Conservation (phyloP, 2,888 invertebrate species). For the Heliconius ethilla region DNA sequence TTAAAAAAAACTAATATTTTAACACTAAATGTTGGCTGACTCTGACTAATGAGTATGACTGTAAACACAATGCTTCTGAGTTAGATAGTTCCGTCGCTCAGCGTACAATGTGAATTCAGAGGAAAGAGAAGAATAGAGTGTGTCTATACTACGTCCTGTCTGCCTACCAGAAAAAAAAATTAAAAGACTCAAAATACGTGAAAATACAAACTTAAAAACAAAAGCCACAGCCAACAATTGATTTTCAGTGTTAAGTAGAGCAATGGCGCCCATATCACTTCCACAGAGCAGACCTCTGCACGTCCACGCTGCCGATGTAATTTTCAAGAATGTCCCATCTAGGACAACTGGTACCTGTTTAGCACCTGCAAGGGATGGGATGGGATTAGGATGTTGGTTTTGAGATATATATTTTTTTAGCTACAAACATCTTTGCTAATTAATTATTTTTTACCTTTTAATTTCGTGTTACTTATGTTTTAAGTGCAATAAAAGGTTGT, state of each 20-base stretch:
- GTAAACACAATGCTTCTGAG: too few species aligned
- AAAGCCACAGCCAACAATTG: conserved; percentile 55
- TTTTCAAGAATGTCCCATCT: conserved; percentile 60
- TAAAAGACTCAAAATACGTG: background rate
- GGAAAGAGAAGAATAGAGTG: too few species aligned
- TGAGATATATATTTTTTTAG: background rate
- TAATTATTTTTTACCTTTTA: too few species aligned
- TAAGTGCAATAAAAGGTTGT: background rate
- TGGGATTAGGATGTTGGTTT: background rate
- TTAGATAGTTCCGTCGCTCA: too few species aligned
- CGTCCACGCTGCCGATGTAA: conserved; percentile 52
- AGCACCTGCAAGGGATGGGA: conserved; percentile 55
- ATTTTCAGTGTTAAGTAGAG: conserved; percentile 51
- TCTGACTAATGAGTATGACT: too few species aligned
- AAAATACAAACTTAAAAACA: conserved; percentile 58
- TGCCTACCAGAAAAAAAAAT: too few species aligned
- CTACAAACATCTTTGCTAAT: background rate
- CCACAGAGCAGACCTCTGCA: conserved; percentile 80
- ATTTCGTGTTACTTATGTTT: too few species aligned
- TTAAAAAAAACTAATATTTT: too few species aligned
- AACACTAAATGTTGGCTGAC: too few species aligned
- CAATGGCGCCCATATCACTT: conserved; percentile 83
- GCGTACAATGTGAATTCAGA: too few species aligned
- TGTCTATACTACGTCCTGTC: too few species aligned
- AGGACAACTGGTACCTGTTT: conserved; percentile 56